Evolutionary conservation across 2,113 vertebrate species (phyloP).

Genomic region (Gulo gulo): DNA sequence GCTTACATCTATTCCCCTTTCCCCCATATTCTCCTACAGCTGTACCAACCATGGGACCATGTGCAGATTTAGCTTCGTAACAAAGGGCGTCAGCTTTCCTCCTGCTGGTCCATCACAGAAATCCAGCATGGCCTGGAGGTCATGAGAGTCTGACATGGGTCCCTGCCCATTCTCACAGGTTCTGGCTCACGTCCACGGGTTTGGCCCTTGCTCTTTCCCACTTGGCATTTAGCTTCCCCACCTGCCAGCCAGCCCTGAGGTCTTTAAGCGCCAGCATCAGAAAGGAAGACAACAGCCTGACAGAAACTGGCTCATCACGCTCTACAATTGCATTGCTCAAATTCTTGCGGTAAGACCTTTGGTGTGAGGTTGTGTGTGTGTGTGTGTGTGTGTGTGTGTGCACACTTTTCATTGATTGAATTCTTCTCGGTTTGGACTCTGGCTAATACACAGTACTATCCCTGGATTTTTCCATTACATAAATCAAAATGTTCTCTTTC

Average conservation of each 20-base stretch:
- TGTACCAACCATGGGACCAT: background rate
- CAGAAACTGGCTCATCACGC: background rate
- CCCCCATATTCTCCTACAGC: background rate
- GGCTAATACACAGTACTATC: background rate
- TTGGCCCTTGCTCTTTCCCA: background rate
- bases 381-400: too few species aligned
- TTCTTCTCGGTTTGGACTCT: background rate
- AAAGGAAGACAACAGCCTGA: background rate
- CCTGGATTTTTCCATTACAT: background rate
- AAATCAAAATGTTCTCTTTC: background rate
- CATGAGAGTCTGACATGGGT: background rate
- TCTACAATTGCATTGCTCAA: background rate
- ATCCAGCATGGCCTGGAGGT: background rate
- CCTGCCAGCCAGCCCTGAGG: background rate
- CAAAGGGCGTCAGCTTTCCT: background rate
- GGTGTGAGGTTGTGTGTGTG: background rate
- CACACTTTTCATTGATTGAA: background rate
- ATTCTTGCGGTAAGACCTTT: background rate
- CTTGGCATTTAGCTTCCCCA: background rate
- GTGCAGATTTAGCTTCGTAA: background rate
- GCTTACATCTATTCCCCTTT: background rate
- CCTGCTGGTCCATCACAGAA: background rate
- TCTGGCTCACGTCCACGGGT: fast-evolving
- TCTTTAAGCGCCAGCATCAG: background rate
- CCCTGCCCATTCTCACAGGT: background rate